Conservation (phyloP, 2,797 vertebrate species). For the Heterohyrax brucei region DNA sequence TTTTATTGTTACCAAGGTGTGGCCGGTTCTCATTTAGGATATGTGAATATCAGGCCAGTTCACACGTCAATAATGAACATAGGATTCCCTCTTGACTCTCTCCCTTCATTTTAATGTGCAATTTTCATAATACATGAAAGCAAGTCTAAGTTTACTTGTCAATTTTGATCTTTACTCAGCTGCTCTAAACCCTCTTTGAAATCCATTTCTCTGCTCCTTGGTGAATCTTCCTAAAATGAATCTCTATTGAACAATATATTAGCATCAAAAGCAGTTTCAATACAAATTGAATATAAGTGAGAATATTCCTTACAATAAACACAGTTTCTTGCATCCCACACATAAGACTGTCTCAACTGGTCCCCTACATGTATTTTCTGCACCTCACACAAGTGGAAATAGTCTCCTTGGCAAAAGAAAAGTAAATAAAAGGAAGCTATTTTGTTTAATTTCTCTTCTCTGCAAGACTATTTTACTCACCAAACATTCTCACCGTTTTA, state of each 20-base stretch:
- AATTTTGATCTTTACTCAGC: slow-evolving; percentile 29
- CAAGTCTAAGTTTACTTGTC: slow-evolving; percentile 75
- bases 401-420: neutral
- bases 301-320: slow-evolving; percentile 35
- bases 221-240: slow-evolving; percentile 49
- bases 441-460: neutral
- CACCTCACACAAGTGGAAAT: neutral
- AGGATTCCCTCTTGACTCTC: slow-evolving; percentile 25
- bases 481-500: neutral
- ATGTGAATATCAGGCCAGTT: slow-evolving; percentile 69
- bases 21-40: slow-evolving; percentile 41
- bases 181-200: slow-evolving; percentile 32
- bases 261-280: slow-evolving; percentile 46
- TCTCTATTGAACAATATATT: slow-evolving; percentile 64
- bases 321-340: neutral
- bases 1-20: slow-evolving; percentile 42
- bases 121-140: slow-evolving; percentile 75
- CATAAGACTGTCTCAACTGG: neutral
- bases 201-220: slow-evolving; percentile 41
- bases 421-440: neutral
- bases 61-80: slow-evolving; percentile 70
- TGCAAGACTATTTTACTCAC: neutral
- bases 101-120: slow-evolving; percentile 67
- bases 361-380: neutral
- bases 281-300: slow-evolving; percentile 5